Evolutionary conservation across 1,140 invertebrate genomes (phyloP), one percentile per base, ranked within the genome.

Genomic region (Zaprionus ghesquierei): DNA sequence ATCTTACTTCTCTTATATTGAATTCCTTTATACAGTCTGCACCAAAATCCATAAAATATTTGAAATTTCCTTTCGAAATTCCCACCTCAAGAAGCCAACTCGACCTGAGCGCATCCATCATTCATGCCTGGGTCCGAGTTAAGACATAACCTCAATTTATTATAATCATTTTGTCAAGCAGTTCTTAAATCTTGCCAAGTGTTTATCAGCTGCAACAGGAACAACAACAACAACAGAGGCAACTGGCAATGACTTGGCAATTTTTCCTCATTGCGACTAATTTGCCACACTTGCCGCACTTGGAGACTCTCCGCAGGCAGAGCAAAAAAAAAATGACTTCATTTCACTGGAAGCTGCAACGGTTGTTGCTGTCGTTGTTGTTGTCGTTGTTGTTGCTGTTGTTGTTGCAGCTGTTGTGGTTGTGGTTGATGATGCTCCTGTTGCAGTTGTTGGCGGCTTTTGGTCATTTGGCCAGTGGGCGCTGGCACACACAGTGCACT

Each of bases 401-500:
- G 35, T 9, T 35, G 54, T 44, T 33, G 69, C 63, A 38, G 41
- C 2, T 29, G 27, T 29, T 29, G n/a, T n/a, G n/a, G n/a, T n/a
- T n/a, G n/a, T n/a, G n/a, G n/a, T 41, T 41, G 56, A 15, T 27
- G 5, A 2, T 29, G n/a, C 50, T 65, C 27, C 18, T 38, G 20
- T 51, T 46, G 62, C 22, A 51, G 29, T 29, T 23, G 65, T 44
- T 23, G 68, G 60, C 54, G 69, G 69, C 33, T 71, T 58, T 59
- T 53, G 63, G 35, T 69, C 55, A 73, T 54, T 69, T 55, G 61
- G 53, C 10, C 62, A 33, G 70, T 73, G 55, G 60, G 63, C 66
- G 68, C 61, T 53, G 65, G 75, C 59, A 55, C 33, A 74, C 59
- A 55, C 33, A 74, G 60, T 74, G 76, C 49, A 75, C 82, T 86